Evolutionary conservation across 1,140 invertebrate species (phyloP).

Genomic region (Saccostrea echinata): DNA sequence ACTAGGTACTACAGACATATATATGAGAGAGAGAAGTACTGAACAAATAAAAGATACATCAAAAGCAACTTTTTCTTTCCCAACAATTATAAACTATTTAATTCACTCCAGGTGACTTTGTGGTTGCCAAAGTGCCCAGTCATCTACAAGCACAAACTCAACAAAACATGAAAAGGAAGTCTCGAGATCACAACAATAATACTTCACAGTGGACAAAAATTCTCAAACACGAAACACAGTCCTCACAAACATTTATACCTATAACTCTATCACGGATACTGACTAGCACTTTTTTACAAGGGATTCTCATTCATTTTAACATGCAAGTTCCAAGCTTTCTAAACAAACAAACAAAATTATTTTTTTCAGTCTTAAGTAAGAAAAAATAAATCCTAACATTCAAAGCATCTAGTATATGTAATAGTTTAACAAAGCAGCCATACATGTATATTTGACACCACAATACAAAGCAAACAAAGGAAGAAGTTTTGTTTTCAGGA

Average conservation of each 20-base stretch:
- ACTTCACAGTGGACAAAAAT: neutral
- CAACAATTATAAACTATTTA: too few species aligned
- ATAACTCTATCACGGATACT: neutral
- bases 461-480: neutral
- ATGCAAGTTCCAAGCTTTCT: neutral
- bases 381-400: neutral
- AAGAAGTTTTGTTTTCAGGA: neutral
- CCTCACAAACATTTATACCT: neutral
- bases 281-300: conserved; percentile 3
- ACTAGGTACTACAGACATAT: too few species aligned
- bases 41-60: too few species aligned
- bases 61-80: too few species aligned
- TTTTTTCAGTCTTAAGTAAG: neutral
- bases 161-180: neutral
- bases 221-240: neutral
- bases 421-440: neutral
- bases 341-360: neutral
- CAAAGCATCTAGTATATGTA: neutral
- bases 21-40: too few species aligned
- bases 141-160: too few species aligned
- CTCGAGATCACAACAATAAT: conserved; percentile 12
- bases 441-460: neutral
- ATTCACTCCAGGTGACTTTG: too few species aligned
- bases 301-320: neutral
- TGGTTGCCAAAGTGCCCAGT: too few species aligned